These are phyloP conservation scores for Troides helena DNA, from an alignment of 2,888 invertebrate species.

Conservation along the genomic window DNA sequence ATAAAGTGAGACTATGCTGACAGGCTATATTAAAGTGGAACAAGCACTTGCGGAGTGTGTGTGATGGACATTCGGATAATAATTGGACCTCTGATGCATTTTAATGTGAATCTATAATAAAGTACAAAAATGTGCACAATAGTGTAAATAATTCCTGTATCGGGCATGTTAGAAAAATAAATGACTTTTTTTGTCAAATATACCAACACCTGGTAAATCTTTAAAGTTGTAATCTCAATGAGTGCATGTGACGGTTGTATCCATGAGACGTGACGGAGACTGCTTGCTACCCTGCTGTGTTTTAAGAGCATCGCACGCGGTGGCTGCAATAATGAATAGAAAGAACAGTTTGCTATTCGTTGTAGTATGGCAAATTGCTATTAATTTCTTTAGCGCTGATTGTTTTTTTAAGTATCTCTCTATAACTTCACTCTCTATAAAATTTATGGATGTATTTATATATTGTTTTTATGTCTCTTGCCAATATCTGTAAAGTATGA, in stretches of 20 bases:
- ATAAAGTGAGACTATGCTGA: conserved; percentile 89
- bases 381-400: conserved; percentile 54
- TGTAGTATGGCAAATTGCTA: conserved; percentile 73
- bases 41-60: conserved; percentile 69
- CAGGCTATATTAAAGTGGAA: conserved; percentile 43
- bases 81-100: conserved; percentile 68
- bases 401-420: conserved; percentile 56
- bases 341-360: conserved; percentile 68
- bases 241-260: conserved; percentile 60
- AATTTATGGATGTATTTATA: conserved; percentile 62
- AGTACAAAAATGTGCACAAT: conserved; percentile 77
- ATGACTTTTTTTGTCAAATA: conserved; percentile 44
- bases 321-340: conserved; percentile 47
- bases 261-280: conserved; percentile 52
- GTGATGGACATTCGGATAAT: conserved; percentile 50
- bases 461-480: conserved; percentile 68
- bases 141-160: conserved; percentile 74
- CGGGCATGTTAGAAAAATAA: conserved; percentile 50
- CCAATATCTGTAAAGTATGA: conserved; percentile 70
- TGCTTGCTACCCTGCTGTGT: conserved; percentile 67
- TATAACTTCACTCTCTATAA: conserved; percentile 74
- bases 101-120: conserved; percentile 70
- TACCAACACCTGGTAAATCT: conserved; percentile 57
- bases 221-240: conserved; percentile 74
- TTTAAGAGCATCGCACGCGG: conserved; percentile 69